phyloP scores from a whole-genome alignment of 2,113 vertebrate species.

The Archilochus colubris region DNA sequence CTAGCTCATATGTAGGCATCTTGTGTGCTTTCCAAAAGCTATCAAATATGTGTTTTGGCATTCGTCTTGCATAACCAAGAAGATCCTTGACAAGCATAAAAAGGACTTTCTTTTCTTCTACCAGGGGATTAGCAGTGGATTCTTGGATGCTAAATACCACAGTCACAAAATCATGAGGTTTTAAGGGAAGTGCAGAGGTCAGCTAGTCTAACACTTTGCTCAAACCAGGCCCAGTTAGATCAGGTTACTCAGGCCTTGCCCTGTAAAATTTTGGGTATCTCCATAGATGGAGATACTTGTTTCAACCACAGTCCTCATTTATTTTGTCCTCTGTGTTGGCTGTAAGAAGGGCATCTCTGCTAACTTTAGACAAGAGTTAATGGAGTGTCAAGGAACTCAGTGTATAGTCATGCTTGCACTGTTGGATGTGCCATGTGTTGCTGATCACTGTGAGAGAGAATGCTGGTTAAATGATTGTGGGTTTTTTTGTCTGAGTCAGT shows the following conservation, averaged over 20 bases:
- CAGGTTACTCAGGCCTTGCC: background rate
- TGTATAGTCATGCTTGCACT: background rate
- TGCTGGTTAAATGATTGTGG: background rate
- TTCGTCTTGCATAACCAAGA: background rate
- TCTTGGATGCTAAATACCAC: background rate
- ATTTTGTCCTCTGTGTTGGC: background rate
- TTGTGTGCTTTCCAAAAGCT: background rate
- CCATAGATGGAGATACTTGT: background rate
- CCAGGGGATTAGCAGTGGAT: background rate
- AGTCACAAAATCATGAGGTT: background rate
- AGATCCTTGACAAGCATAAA: background rate
- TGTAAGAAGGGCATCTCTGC: background rate
- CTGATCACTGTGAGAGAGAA: background rate
- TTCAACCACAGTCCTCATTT: background rate
- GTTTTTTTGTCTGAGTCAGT: background rate
- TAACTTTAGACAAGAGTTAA: background rate
- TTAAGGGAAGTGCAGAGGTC: fast-evolving
- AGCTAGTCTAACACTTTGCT: background rate
- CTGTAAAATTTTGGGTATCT: background rate
- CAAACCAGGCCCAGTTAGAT: background rate
- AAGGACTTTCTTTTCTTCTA: background rate
- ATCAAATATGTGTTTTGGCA: background rate
- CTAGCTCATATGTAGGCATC: background rate
- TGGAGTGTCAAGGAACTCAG: background rate
- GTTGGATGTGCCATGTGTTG: fast-evolving